These are phyloP conservation scores for Eutolmus rufibarbis DNA, from an alignment of 2,888 invertebrate genomes.

Conservation along the genomic window DNA sequence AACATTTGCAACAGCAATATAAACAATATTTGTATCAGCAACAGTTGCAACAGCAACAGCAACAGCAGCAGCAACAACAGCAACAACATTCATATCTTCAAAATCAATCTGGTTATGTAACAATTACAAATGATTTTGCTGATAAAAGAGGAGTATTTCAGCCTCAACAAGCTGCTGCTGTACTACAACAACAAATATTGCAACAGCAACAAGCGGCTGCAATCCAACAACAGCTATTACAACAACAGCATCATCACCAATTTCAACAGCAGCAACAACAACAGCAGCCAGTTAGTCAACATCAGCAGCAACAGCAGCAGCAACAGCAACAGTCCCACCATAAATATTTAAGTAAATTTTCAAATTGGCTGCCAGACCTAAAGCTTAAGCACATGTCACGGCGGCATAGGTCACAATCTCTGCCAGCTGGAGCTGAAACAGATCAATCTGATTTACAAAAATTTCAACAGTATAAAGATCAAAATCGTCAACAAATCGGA, in stretches of 20 bases:
- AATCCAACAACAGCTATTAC: not conserved
- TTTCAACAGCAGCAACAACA: slow-evolving; percentile 50
- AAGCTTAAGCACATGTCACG: slow-evolving; percentile 71
- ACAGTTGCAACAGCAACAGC: slow-evolving; percentile 48
- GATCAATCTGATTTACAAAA: slow-evolving; percentile 58
- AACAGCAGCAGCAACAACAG: slow-evolving; percentile 46
- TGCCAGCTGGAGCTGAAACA: slow-evolving; percentile 75
- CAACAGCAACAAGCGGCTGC: slow-evolving; percentile 1
- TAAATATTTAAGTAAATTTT: slow-evolving; percentile 65
- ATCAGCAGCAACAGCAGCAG: slow-evolving; percentile 47
- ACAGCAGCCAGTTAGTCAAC: slow-evolving; percentile 27
- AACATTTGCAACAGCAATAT: not conserved
- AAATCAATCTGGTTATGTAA: slow-evolving; percentile 50
- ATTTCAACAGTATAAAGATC: slow-evolving; percentile 50
- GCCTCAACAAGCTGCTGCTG: slow-evolving; percentile 32
- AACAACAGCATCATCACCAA: slow-evolving; percentile 52
- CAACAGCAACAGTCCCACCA: slow-evolving; percentile 56
- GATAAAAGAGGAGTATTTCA: slow-evolving; percentile 53
- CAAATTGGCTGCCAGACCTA: slow-evolving; percentile 79
- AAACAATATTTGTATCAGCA: slow-evolving; percentile 9
- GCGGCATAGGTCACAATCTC: slow-evolving; percentile 80
- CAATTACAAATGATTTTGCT: slow-evolving; percentile 54
- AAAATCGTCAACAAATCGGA: slow-evolving; percentile 53
- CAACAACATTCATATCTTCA: slow-evolving; percentile 49
- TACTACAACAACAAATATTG: slow-evolving; percentile 41